Conservation (phyloP, 2,797 vertebrate species). For the Thamnophis elegans region DNA sequence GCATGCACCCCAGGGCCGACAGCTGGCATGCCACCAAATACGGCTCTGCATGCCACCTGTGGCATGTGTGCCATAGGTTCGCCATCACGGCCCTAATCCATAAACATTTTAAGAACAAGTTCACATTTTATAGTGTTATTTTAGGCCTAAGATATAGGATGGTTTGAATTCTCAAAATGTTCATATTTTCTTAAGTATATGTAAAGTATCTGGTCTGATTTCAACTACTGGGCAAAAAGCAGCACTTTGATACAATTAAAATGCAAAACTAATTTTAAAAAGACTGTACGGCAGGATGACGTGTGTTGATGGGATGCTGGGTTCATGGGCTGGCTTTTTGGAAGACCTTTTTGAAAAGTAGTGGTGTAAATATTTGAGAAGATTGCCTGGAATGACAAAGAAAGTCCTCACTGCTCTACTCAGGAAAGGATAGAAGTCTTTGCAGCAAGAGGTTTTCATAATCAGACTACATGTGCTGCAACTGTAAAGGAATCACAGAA, state of each 20-base stretch:
- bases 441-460: constrained; percentile 83
- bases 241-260: constrained; percentile 48
- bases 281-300: constrained; percentile 74
- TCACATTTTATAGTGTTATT: not conserved
- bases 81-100: not conserved
- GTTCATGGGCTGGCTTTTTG: constrained; percentile 78
- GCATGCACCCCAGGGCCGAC: no score
- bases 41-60: no score
- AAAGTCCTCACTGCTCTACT: constrained; percentile 84
- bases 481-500: constrained; percentile 81
- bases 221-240: constrained; percentile 63
- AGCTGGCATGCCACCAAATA: no score
- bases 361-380: constrained; percentile 84
- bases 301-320: constrained; percentile 83
- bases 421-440: constrained; percentile 78
- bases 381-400: constrained; percentile 87
- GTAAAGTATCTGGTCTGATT: constrained; percentile 15
- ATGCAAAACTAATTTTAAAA: constrained; percentile 27
- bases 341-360: constrained; percentile 80
- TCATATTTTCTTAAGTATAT: constrained; percentile 1
- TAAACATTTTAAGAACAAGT: not conserved
- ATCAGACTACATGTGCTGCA: constrained; percentile 82
- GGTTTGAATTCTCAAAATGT: not conserved
- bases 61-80: no score
- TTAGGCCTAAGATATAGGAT: constrained; percentile 6